Evolutionary conservation across 2,113 vertebrate genomes (phyloP), one percentile per base, ranked within the genome.

Genomic region (Syngnathus typhle): DNA sequence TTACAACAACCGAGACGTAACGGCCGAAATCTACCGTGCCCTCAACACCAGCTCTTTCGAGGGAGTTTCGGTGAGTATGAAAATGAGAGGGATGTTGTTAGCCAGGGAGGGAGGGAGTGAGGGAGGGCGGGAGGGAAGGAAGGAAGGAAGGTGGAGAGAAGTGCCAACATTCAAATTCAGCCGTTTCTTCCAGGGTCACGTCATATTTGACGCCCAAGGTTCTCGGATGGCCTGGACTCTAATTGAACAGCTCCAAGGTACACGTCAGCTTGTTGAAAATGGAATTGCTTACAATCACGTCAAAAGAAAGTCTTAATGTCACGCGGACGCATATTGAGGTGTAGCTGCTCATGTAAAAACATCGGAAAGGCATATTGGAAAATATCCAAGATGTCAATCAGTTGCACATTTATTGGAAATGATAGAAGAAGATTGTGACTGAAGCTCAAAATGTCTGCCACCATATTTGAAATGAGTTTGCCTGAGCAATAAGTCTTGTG

Each of bases 161-260:
- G 5, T 69, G 44, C 70, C 47, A 39, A 51, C 1, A 49, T 69
- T 49, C 49, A 43, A 1, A 56, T 69, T 54, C 19, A 60, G n/a
- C 5, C 19, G 61, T 70, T 55, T 71, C 70, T 68, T 67, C 6
- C 82, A 97, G 95, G 95, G 95, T 27, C 95, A 96, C 13, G 95
- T 97, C 10, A 94, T 97, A 58, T 97, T 97, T 60, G 95, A 96
- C 2, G 95, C 94, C 72, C 95, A 95, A 10, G 95, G 95, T 18
- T 95, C 95, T 55, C 90, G 95, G 65, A 96, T 97, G 95, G 95
- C 95, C 15, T 96, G 94, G 95, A 96, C 95, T 0, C 92, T 96
- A 6, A 95, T 96, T 0, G 95, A 97, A 65, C 95, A 96, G 79
- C 92, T 96, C 0, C 95, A 97, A 91, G 94, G 95, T 95, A 88